A percentile compares a stretch with the other conserved stretches of the same genome.
Evolutionary conservation across 2,113 vertebrate genomes (phyloP).

Genomic region (Rhipidura dahli): DNA sequence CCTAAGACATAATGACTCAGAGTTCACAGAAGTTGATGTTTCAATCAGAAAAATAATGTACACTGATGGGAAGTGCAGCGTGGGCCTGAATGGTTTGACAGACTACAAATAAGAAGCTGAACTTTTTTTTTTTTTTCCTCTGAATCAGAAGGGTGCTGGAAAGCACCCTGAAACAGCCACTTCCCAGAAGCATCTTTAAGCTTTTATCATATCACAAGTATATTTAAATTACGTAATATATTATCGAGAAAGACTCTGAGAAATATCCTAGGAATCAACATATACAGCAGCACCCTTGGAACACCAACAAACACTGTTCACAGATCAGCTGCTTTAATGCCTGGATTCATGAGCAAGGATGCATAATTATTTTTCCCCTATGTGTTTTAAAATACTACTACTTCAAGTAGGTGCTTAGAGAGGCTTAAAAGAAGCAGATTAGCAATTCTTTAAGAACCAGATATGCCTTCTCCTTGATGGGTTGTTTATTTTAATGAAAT

Average conservation of each 20-base stretch:
- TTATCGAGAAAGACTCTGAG: not conserved
- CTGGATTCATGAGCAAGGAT: not conserved
- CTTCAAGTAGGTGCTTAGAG: not conserved
- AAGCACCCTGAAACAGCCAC: not conserved
- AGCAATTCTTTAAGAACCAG: not conserved
- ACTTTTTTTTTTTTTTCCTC: not conserved
- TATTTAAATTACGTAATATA: not conserved
- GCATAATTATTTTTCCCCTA: not conserved
- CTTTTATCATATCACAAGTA: not conserved
- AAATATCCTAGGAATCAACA: not conserved
- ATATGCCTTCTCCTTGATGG: not conserved
- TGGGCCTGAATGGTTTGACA: not conserved
- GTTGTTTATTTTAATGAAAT: slow-evolving; percentile 8
- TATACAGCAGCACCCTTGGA: not conserved
- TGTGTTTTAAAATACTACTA: not conserved
- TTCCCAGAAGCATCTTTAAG: not conserved
- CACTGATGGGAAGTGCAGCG: not conserved
- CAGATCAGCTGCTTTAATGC: not conserved
- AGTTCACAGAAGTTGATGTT: not conserved
- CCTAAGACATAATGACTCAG: not conserved
- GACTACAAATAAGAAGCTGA: not conserved
- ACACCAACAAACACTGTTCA: not conserved
- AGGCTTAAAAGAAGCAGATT: not conserved
- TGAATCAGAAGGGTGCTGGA: not conserved
- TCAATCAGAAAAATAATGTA: not conserved